Base-by-base conservation (phyloP, 2,113 vertebrate species). In the Triplophysa siluroides region DNA sequence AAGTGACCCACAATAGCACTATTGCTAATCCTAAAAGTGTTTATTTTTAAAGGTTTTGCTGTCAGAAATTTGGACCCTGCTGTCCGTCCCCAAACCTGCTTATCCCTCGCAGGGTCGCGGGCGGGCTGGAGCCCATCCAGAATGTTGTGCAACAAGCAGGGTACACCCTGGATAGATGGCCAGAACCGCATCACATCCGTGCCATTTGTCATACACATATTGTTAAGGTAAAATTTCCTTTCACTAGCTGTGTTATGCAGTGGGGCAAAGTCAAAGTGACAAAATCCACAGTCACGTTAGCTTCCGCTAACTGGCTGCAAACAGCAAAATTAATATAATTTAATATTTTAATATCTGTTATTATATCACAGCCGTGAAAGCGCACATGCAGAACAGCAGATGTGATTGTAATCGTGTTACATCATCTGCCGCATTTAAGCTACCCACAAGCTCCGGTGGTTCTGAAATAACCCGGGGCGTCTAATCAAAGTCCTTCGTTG, bases 361-460 rank as follows among this genome's bases (percentile, higher is more conserved):
- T 60, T 60, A 23, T 60, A 60, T 43, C 16, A 73, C 7, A 73
- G n/a, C 71, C 16, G 52, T 26, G 21, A 62, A 61, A 75, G 4
- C 9, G 21, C 19, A 38, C 8, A 24, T 38, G 18, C 41, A 26
- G 21, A 24, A 43, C n/a, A 29, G 23, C 23, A 63, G 41, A 13
- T 50, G 10, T 38, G 29, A 62, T 74, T 77, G 21, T 52, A 26
- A 4, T 24, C 18, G 52, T 13, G 60, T 24, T 64, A 45, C 71
- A 67, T 83, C 78, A 54, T 45, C 72, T 29, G 47, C 21, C 47
- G 7, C 45, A 65, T 72, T 67, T 56, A 74, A 60, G 26, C 56
- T 64, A 52, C 12, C 33, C 61, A 74, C 47, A 74, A 45, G 70
- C 61, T 16, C 43, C 11, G 1, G 70, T 43, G n/a, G 19, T 26